phyloP scores from a whole-genome alignment of 2,113 vertebrate species.

The Chamaetylas fuelleborni region DNA sequence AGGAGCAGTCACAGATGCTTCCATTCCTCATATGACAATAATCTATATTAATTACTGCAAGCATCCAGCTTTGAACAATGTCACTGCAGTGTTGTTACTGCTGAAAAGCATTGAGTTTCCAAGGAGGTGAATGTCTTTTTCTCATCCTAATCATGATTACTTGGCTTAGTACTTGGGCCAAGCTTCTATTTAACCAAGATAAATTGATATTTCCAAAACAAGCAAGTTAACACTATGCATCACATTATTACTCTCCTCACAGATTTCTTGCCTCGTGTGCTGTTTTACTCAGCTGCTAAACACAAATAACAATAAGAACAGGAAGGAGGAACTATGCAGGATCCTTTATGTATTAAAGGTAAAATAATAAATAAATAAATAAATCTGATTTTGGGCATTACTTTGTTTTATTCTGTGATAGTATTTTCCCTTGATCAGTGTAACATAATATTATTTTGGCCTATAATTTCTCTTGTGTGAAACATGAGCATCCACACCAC shows the following conservation, averaged over 20 bases:
- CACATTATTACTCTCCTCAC: neutral
- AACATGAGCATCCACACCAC: neutral
- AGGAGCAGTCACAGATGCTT: neutral
- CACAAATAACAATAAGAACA: neutral
- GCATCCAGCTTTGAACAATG: neutral
- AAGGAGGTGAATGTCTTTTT: slow-evolving; percentile 45
- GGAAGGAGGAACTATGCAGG: neutral
- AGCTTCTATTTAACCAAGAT: slow-evolving; percentile 37
- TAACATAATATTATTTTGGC: neutral
- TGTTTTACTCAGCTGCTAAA: slow-evolving; percentile 8
- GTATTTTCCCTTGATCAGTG: neutral
- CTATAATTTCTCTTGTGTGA: neutral
- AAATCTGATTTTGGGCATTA: neutral
- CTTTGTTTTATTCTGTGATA: neutral
- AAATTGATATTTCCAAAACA: slow-evolving; percentile 21
- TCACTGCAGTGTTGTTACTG: slow-evolving; percentile 23
- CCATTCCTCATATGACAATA: neutral
- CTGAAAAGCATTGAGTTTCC: slow-evolving; percentile 25
- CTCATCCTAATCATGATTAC: slow-evolving; percentile 50
- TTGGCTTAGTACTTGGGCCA: slow-evolving; percentile 22
- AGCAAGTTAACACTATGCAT: neutral
- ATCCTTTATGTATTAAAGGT: neutral
- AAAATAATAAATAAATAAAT: neutral
- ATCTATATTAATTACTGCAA: slow-evolving; percentile 56
- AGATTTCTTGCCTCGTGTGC: neutral